Evolutionary conservation across 2,888 invertebrate genomes (phyloP).

Genomic region (Lithophane leautieri): DNA sequence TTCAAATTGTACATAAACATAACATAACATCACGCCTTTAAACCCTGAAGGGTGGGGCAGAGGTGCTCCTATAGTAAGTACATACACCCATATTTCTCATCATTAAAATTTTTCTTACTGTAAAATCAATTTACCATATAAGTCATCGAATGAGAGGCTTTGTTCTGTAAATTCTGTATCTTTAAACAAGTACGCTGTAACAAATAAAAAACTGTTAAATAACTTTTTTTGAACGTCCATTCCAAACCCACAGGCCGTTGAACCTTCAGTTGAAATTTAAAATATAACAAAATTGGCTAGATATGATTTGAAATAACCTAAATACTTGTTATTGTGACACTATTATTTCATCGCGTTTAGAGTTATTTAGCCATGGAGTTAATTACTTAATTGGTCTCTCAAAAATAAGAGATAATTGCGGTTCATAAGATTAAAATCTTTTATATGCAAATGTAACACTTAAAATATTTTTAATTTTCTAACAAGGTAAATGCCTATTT

Average conservation of each 20-base stretch:
- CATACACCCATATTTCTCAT: too few species aligned
- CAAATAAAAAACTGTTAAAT: not conserved
- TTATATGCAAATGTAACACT: slow-evolving; percentile 40
- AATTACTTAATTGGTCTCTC: slow-evolving; percentile 47
- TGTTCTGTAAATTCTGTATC: not conserved
- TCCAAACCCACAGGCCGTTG: not conserved
- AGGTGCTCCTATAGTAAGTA: too few species aligned
- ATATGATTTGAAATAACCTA: slow-evolving; percentile 14
- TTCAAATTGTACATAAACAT: too few species aligned
- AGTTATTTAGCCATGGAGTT: slow-evolving; percentile 28
- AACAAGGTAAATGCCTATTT: slow-evolving; percentile 30
- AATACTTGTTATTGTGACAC: slow-evolving; percentile 44
- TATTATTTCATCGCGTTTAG: slow-evolving; percentile 14
- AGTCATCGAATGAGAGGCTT: not conserved
- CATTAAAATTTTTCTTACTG: not conserved
- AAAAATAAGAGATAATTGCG: slow-evolving; percentile 42
- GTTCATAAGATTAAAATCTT: slow-evolving; percentile 26
- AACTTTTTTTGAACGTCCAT: not conserved
- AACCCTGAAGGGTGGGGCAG: too few species aligned
- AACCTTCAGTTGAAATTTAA: not conserved
- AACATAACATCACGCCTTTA: too few species aligned
- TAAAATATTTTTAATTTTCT: slow-evolving; percentile 20
- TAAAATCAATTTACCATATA: not conserved
- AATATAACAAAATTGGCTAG: slow-evolving; percentile 7
- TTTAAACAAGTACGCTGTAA: not conserved